Percentiles rank a stretch among this genome's conserved stretches.
These are phyloP conservation scores for Drosophila trichaetosa DNA, from an alignment of 2,888 invertebrate species.

Conservation along the genomic window DNA sequence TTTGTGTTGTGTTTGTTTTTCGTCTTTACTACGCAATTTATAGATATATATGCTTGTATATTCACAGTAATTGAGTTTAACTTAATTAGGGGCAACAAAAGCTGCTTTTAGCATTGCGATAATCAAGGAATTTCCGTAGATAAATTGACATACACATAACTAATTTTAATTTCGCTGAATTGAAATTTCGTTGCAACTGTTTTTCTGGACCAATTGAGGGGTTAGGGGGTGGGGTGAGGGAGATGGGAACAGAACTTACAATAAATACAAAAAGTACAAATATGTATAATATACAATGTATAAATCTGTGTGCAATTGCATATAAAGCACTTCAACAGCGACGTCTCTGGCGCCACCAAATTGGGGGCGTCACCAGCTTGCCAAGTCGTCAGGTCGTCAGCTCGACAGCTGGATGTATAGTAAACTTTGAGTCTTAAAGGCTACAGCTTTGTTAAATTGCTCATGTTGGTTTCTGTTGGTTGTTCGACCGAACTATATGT, in stretches of 20 bases:
- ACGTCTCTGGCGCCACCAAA: constrained; percentile 6
- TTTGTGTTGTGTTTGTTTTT: neutral
- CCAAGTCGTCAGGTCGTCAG: neutral
- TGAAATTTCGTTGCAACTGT: constrained; percentile 20
- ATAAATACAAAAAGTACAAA: constrained; percentile 79
- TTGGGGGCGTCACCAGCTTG: constrained; percentile 17
- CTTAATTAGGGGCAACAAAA: constrained; percentile 55
- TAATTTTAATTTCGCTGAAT: constrained; percentile 46
- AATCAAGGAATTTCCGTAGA: constrained; percentile 25
- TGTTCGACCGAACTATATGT: constrained; percentile 57
- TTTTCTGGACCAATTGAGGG: constrained; percentile 22
- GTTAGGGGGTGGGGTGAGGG: constrained; percentile 1
- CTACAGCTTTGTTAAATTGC: constrained; percentile 65
- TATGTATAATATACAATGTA: constrained; percentile 75
- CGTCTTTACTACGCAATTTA: constrained; percentile 54
- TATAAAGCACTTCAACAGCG: constrained; percentile 68
- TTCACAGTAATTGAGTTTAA: constrained; percentile 70
- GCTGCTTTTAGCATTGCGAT: constrained; percentile 53
- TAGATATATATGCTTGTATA: constrained; percentile 44
- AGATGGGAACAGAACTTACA: constrained; percentile 59
- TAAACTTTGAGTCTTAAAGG: constrained; percentile 75
- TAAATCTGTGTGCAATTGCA: constrained; percentile 72
- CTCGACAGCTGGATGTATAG: constrained; percentile 44
- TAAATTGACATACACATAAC: constrained; percentile 39
- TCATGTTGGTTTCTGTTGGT: constrained; percentile 50